Evolutionary conservation across 1,140 invertebrate species (phyloP).

Genomic region (Cherax destructor): DNA sequence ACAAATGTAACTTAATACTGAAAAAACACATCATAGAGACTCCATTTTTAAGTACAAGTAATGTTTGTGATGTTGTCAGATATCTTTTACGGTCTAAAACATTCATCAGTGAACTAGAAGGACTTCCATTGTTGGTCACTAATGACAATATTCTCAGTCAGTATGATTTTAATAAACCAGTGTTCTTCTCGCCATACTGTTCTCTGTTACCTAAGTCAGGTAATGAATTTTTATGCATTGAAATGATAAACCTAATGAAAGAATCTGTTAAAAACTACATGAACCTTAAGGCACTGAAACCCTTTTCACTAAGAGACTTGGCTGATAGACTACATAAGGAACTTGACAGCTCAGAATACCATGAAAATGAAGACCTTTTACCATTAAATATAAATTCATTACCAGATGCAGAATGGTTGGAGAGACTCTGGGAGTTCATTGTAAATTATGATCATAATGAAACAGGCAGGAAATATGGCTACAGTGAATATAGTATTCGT

Average conservation of each 20-base stretch:
- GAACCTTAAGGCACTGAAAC: background rate
- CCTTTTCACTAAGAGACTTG: slow-evolving; percentile 8
- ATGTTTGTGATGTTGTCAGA: slow-evolving; percentile 5
- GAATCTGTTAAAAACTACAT: background rate
- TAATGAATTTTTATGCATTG: background rate
- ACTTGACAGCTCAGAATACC: background rate
- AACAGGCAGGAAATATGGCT: background rate
- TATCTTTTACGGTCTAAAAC: background rate
- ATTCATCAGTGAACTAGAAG: background rate
- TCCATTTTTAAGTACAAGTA: slow-evolving; percentile 11
- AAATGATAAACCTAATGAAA: background rate
- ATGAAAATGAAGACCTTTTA: too few relatives aligned
- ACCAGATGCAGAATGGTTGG: background rate
- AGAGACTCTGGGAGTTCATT: slow-evolving; percentile 7
- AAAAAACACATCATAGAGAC: background rate
- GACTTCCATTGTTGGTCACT: slow-evolving; percentile 31
- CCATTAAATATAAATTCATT: too few relatives aligned
- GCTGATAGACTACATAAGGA: background rate
- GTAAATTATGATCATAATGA: background rate
- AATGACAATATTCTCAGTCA: slow-evolving; percentile 1
- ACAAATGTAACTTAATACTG: slow-evolving; percentile 4
- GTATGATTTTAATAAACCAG: slow-evolving; percentile 13
- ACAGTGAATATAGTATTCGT: slow-evolving; percentile 11
- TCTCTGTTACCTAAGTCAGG: slow-evolving; percentile 12
- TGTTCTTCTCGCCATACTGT: slow-evolving; percentile 15